A percentile compares a stretch with the other conserved stretches of the same genome.
Evolutionary conservation across 2,888 invertebrate genomes (phyloP).

Genomic region (Hydropsyche betteni): DNA sequence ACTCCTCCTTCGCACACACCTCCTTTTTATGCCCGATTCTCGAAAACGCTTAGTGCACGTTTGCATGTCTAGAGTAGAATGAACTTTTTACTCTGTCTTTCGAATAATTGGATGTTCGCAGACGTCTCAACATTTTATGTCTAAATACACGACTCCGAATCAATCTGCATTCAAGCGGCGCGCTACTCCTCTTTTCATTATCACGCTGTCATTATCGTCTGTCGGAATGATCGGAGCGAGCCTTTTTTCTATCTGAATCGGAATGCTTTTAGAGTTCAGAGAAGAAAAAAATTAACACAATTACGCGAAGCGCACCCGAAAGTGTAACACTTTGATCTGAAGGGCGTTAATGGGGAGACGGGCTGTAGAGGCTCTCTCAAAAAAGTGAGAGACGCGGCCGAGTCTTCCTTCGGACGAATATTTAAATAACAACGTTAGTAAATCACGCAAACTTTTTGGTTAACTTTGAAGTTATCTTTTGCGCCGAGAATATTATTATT

Average conservation of each 20-base stretch:
- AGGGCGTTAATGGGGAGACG: neutral
- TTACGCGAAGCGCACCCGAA: too few relatives aligned
- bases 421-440: slow-evolving; percentile 42
- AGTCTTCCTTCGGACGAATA: slow-evolving; percentile 36
- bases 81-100: neutral
- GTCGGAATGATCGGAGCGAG: too few relatives aligned
- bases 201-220: too few relatives aligned
- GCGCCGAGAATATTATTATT: slow-evolving; percentile 41
- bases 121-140: neutral
- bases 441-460: slow-evolving; percentile 40
- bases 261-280: too few relatives aligned
- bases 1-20: neutral
- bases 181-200: too few relatives aligned
- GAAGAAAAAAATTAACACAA: too few relatives aligned
- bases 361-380: neutral
- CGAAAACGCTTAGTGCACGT: too few relatives aligned
- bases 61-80: too few relatives aligned
- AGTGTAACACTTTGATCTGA: slow-evolving; percentile 21
- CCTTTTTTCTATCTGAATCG: too few relatives aligned
- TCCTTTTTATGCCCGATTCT: too few relatives aligned
- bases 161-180: too few relatives aligned
- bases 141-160: too few relatives aligned
- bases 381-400: slow-evolving; percentile 28
- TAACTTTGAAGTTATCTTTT: slow-evolving; percentile 39
- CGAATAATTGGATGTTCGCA: slow-evolving; percentile 10